Percentiles rank a stretch among this genome's conserved stretches.
These are phyloP conservation scores for Callorhinus ursinus DNA, from an alignment of 2,113 vertebrate species.

Conservation along the genomic window DNA sequence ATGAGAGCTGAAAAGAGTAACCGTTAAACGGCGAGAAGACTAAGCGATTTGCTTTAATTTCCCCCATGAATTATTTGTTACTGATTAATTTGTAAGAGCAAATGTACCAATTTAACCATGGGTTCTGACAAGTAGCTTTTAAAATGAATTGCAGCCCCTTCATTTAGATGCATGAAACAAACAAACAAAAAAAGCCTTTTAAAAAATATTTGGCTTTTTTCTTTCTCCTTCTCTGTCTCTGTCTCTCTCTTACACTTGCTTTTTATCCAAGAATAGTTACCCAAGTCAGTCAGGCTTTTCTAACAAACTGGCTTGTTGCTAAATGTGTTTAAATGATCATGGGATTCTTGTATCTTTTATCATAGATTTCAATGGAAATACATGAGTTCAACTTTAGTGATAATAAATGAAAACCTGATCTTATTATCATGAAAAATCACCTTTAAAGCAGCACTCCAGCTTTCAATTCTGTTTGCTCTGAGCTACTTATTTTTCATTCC, in stretches of 20 bases:
- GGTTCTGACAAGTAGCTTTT: slow-evolving; percentile 29
- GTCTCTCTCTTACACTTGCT: neutral
- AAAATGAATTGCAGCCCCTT: neutral
- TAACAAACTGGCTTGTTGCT: neutral
- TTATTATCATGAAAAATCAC: neutral
- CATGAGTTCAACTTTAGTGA: neutral
- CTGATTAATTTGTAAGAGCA: slow-evolving; percentile 13
- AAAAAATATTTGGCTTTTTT: neutral
- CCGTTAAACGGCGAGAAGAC: neutral
- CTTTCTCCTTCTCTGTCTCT: neutral
- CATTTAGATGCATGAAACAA: neutral
- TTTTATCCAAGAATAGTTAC: neutral
- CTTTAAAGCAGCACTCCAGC: neutral
- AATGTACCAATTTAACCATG: neutral
- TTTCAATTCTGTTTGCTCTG: neutral
- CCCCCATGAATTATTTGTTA: neutral
- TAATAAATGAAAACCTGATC: slow-evolving; percentile 9
- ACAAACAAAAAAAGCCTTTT: neutral
- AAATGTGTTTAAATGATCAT: neutral
- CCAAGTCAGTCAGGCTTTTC: neutral
- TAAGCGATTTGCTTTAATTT: slow-evolving; percentile 2
- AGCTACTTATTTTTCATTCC: slow-evolving; percentile 67
- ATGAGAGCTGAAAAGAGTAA: neutral
- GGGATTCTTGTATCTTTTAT: neutral
- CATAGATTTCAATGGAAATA: neutral